Evolutionary conservation across 53 echinoderm and acorn worm genomes (phyloP), one percentile per base, ranked within the genome.

Genomic region (Patiria pectinifera): DNA sequence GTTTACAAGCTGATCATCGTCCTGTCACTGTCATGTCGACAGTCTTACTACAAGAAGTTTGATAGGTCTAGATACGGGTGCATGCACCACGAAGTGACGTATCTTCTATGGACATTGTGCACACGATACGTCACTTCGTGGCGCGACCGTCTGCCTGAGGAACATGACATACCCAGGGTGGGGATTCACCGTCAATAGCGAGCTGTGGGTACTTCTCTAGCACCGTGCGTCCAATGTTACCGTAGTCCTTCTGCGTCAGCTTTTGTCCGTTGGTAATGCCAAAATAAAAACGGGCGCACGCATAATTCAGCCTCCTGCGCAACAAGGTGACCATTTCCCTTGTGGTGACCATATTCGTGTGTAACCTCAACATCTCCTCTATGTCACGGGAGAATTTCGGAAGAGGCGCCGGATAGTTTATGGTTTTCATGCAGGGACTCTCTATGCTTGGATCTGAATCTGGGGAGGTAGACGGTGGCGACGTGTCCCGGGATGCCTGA

Each of bases 191-290:
- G 19, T 76, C 92, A 46, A 86, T 91, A 11, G 93, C 91, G 47
- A 96, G 82, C 7, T 69, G 77, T 6, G 96, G 96, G 92, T 92
- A 95, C 62, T 93, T 96, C 70, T 88, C 92, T 5, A 95, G 85
- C 43, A 96, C 82, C 4, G 96, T 96, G 83, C 93, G 93, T 60
- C 96, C 95, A 89, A 96, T 96, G 91, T 96, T 96, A 7, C 90
- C 89, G 81, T 96, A 96, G 66, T 93, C 95, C 10, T 92, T 92
- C 23, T 92, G 93, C 53, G 83, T 95, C 7, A 95, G 92, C 48
- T 90, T 96, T 35, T 93, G 95, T 6, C 88, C 88, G 59, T 45
- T 77, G 78, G 92, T 94, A 46, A 96, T 92, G 49, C 76, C 83
- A 89, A 96, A 89, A 86, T 95, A 96, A 48, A 95, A 96, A 92